Conservation (phyloP, 2,113 vertebrate genomes). For the Semicossyphus pulcher region DNA sequence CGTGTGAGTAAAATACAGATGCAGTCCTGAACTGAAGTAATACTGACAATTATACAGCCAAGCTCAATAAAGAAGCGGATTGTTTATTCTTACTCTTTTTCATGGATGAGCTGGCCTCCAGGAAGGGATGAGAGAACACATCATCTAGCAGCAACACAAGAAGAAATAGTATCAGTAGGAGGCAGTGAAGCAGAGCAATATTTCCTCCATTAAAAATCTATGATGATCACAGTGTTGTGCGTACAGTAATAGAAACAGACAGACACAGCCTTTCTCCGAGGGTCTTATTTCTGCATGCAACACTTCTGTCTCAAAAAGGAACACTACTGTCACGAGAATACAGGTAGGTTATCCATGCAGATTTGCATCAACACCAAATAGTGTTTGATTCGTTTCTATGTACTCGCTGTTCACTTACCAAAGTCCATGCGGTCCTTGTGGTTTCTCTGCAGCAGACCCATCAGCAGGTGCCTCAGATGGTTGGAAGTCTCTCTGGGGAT, state of each 20-base stretch:
- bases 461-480: constrained; percentile 91
- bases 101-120: constrained; percentile 92
- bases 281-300: background rate
- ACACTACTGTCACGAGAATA: background rate
- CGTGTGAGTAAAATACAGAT: background rate
- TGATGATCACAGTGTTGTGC: too few relatives aligned
- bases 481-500: constrained; percentile 96
- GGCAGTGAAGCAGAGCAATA: background rate
- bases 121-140: constrained; percentile 94
- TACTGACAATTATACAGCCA: background rate
- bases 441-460: constrained; percentile 92
- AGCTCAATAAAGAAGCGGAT: background rate
- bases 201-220: background rate
- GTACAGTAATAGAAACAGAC: background rate
- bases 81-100: constrained; percentile 88
- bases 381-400: background rate
- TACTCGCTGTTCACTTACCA: constrained; percentile 78
- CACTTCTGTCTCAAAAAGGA: background rate
- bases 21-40: background rate
- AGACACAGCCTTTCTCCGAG: background rate
- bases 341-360: background rate
- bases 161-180: background rate
- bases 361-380: background rate
- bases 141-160: constrained; percentile 84
- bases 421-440: constrained; percentile 97